Conservation (phyloP, 2,888 invertebrate genomes). For the Dysmachus trigonus region DNA sequence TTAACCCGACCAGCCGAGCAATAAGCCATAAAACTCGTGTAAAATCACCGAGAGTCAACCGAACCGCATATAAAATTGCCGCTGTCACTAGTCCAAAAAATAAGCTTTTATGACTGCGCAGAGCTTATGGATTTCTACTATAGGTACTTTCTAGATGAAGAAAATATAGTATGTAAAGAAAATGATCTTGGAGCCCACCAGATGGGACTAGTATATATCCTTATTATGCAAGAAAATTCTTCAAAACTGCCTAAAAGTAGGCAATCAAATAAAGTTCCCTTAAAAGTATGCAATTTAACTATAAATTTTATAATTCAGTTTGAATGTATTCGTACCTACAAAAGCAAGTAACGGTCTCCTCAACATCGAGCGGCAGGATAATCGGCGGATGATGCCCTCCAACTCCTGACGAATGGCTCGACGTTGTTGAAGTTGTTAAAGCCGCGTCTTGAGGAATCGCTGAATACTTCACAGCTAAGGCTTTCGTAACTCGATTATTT, state of each 20-base stretch:
- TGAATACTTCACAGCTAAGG: constrained; percentile 62
- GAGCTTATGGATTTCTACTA: neutral
- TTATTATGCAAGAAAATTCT: neutral
- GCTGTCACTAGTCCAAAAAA: neutral
- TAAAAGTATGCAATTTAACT: neutral
- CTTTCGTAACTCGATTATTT: constrained; percentile 63
- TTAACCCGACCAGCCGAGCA: neutral
- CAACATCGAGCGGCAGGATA: constrained; percentile 73
- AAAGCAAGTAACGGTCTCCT: constrained; percentile 80
- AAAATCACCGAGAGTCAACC: neutral
- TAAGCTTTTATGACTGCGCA: neutral
- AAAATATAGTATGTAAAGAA: neutral
- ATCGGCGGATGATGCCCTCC: constrained; percentile 52
- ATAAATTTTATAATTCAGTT: neutral
- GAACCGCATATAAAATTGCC: neutral
- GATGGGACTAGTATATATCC: neutral
- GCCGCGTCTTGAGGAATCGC: constrained; percentile 58
- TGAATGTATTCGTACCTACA: constrained; percentile 72
- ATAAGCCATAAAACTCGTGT: neutral
- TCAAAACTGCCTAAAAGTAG: neutral
- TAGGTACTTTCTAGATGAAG: neutral
- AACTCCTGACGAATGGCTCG: constrained; percentile 41
- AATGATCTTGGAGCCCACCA: neutral
- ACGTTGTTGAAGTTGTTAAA: constrained; percentile 43
- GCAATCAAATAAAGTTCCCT: neutral